phyloP scores from a whole-genome alignment of 2,797 vertebrate species.

The Darevskia nairensis region DNA sequence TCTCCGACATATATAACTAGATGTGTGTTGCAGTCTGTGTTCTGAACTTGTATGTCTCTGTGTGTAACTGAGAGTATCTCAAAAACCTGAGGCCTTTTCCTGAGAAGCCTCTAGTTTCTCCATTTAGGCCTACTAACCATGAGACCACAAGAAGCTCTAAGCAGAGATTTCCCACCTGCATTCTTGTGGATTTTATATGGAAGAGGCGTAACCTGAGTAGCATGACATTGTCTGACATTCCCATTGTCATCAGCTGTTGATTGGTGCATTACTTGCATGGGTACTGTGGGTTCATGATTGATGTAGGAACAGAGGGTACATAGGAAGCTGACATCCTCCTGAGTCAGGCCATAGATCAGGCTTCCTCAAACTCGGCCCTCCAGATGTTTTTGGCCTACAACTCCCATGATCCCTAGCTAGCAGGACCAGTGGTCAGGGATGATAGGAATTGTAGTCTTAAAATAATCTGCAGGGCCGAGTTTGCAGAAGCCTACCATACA shows the following conservation, averaged over 20 bases:
- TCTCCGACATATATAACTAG: not conserved
- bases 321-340: too few relatives aligned
- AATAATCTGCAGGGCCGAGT: too few relatives aligned
- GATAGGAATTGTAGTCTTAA: too few relatives aligned
- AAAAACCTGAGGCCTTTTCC: not conserved
- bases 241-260: not conserved
- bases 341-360: not conserved
- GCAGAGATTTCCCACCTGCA: not conserved
- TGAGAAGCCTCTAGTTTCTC: not conserved
- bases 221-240: too few relatives aligned
- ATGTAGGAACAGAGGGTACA: not conserved
- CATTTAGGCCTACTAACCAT: too few relatives aligned
- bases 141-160: not conserved
- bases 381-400: too few relatives aligned
- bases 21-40: not conserved
- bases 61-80: not conserved
- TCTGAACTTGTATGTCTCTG: not conserved
- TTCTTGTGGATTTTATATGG: not conserved
- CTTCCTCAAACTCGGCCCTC: too few relatives aligned
- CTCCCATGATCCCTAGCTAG: too few relatives aligned
- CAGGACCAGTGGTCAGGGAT: too few relatives aligned
- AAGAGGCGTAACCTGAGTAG: too few relatives aligned
- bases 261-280: not conserved
- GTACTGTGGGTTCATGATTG: not conserved
- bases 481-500: too few relatives aligned